Base-by-base conservation (phyloP, 2,888 invertebrate genomes). In the Drosophila maculinotata region DNA sequence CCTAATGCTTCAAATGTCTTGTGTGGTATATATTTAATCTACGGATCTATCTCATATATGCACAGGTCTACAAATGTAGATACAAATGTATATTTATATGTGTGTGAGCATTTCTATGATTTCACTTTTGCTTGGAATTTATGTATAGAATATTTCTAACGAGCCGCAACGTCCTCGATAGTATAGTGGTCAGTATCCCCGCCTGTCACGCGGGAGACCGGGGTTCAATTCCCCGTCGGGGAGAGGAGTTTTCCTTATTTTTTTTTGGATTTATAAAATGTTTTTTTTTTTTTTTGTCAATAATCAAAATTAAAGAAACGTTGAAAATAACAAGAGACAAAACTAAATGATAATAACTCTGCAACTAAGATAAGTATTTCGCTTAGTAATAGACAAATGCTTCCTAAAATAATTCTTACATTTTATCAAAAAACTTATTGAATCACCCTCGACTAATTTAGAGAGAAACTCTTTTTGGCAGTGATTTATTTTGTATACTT, bases 181-280 rank as follows among this genome's bases (percentile, higher is more conserved):
- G 45, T 45, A 45, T 31, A 45, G 45, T 45, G 45, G 45, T 45
- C 28, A 28, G 51, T 23, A 28, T 38, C 15, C 38, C 49, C 38
- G 53, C 62, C 44, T 51, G 63, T 63, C 45, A 52, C 52, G 42
- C 44, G 48, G 41, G 57, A 41, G 36, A 45, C 45, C 45, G 45
- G 45, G 20, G 45, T 30, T 45, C 45, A 45, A 31, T 45, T 44
- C 44, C 44, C 44, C 44, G 44, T 44, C 44, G 44, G 44, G 44
- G 44, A 44, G 42, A 1, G 2, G n/a, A 2, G n/a, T 0, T 3
- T 1, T 5, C 8, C n/a, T 14, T 12, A 1, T 0, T 28, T 28
- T n/a, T 41, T 17, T 15, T 8, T 17, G 3, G 10, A 5, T n/a
- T n/a, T 20, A 3, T 17, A n/a, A 12, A 1, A 12, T 20, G 12